Conservation (phyloP, 2,888 invertebrate species). For the Ophonus ardosiacus region DNA sequence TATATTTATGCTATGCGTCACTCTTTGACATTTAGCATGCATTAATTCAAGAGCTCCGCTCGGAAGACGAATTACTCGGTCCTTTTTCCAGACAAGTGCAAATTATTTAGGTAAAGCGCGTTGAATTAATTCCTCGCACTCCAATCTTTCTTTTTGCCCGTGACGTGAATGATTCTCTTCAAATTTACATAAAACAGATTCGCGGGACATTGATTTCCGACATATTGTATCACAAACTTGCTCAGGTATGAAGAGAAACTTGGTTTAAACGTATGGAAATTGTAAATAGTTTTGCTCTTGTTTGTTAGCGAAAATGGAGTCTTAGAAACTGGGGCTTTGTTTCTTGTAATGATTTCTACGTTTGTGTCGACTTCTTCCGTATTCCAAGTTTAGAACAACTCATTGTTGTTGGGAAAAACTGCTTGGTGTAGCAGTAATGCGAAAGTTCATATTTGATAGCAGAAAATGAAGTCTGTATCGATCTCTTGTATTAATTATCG, state of each 20-base stretch:
- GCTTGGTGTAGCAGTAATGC: background rate
- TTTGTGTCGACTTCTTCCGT: background rate
- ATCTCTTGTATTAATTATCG: slow-evolving; percentile 37
- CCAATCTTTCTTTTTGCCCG: slow-evolving; percentile 17
- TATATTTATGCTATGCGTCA: background rate
- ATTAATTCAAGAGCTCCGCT: slow-evolving; percentile 9
- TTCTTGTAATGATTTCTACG: background rate
- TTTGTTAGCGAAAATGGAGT: background rate
- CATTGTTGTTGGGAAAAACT: background rate
- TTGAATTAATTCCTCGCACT: slow-evolving; percentile 22
- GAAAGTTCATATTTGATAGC: background rate
- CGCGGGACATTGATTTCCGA: slow-evolving; percentile 13
- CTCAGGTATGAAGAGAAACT: slow-evolving; percentile 40
- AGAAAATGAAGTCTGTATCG: slow-evolving; percentile 17
- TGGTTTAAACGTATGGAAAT: slow-evolving; percentile 17
- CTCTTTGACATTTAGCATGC: slow-evolving; percentile 25
- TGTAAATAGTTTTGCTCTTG: background rate
- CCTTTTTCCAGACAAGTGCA: slow-evolving; percentile 28
- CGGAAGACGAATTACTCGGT: slow-evolving; percentile 24
- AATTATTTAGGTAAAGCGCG: slow-evolving; percentile 43
- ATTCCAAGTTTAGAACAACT: background rate
- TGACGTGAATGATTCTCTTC: slow-evolving; percentile 17
- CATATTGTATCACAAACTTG: slow-evolving; percentile 12
- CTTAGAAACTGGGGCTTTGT: background rate
- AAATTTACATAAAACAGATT: slow-evolving; percentile 38